Conservation (phyloP, 2,113 vertebrate species). For the Emydocephalus ijimae region DNA sequence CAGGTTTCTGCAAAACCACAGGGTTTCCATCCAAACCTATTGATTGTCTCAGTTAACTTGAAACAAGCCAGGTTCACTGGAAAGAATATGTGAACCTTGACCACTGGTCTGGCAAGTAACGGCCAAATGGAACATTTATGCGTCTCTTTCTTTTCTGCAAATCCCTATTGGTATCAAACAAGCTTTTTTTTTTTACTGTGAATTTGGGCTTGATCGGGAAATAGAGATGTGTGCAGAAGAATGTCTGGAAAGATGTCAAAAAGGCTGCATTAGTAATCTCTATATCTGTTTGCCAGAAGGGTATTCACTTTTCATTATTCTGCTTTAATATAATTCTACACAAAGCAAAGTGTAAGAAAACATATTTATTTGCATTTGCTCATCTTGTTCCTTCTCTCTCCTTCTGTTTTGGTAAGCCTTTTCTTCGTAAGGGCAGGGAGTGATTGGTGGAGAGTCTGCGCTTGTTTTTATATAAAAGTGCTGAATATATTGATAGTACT, state of each 20-base stretch:
- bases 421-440: not conserved
- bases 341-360: not conserved
- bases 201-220: not conserved
- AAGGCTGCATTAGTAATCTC: not conserved
- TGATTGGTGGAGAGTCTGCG: not conserved
- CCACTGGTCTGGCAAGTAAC: not conserved
- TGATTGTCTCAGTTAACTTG: slow-evolving; percentile 19
- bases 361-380: not conserved
- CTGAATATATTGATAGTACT: not conserved
- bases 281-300: not conserved
- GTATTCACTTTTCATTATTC: not conserved
- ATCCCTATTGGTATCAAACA: not conserved
- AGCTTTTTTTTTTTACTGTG: not conserved
- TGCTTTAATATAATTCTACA: not conserved
- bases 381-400: not conserved
- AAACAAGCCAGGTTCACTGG: slow-evolving; percentile 23
- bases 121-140: slow-evolving; percentile 19
- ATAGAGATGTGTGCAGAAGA: not conserved
- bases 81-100: slow-evolving; percentile 29
- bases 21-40: slow-evolving; percentile 18
- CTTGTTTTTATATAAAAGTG: not conserved
- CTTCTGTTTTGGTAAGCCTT: not conserved
- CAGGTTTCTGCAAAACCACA: slow-evolving; percentile 33
- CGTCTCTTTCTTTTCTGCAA: not conserved
- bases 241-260: not conserved